Evolutionary conservation across 2,888 invertebrate genomes (phyloP).

Genomic region (Coenonympha glycerion): DNA sequence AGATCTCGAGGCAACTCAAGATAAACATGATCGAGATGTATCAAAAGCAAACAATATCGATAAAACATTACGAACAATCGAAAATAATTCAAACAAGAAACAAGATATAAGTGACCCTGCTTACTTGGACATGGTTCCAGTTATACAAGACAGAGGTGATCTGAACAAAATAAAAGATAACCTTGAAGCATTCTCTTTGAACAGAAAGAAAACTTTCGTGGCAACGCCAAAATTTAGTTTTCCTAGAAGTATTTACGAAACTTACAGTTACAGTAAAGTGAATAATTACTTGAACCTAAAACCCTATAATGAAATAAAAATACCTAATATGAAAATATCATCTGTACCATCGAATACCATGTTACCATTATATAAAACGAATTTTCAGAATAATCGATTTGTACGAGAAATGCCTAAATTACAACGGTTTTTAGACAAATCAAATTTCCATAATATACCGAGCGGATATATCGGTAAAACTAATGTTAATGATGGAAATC

Average conservation of each 20-base stretch:
- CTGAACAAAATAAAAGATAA: slow-evolving; percentile 27
- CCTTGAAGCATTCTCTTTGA: slow-evolving; percentile 36
- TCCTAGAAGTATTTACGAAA: neutral
- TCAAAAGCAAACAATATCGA: neutral
- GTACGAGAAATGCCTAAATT: neutral
- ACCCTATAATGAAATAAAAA: no score
- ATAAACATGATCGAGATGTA: neutral
- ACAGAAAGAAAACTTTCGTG: slow-evolving; percentile 31
- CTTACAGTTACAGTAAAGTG: neutral
- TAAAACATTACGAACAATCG: neutral
- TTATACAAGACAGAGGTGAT: slow-evolving; percentile 13
- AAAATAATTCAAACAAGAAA: neutral
- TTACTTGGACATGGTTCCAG: slow-evolving; percentile 1
- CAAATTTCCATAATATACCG: no score
- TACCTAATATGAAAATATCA: neutral
- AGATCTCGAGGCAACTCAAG: neutral
- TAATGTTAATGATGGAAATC: neutral
- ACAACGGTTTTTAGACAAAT: neutral
- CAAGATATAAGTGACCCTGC: no score
- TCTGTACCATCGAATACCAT: neutral
- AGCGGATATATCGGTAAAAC: neutral
- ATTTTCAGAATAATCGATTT: neutral
- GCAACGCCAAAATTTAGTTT: slow-evolving; percentile 26
- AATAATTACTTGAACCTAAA: neutral
- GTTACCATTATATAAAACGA: neutral